phyloP scores from a whole-genome alignment of 1,140 invertebrate species.

The Drosophila pectinifera region DNA sequence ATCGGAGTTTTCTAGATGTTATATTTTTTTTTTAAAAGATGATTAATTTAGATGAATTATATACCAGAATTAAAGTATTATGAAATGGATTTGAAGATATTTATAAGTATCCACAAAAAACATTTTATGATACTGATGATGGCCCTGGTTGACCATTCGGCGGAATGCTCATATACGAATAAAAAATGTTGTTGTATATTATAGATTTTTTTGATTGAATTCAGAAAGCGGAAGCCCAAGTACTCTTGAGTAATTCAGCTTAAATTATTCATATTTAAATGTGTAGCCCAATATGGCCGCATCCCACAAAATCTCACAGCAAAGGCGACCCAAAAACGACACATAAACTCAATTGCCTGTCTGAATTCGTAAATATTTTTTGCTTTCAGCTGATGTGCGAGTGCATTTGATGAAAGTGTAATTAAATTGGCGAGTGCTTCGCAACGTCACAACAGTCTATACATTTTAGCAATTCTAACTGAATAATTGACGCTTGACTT shows the following conservation, averaged over 20 bases:
- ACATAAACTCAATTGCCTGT: conserved; percentile 52
- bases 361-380: conserved; percentile 48
- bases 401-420: conserved; percentile 58
- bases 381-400: conserved; percentile 24
- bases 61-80: no score
- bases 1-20: no score
- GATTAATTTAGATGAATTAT: no score
- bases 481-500: conserved; percentile 60
- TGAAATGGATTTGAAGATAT: no score
- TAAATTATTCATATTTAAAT: conserved; percentile 62
- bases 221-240: background rate
- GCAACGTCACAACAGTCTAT: conserved; percentile 40
- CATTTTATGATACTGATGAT: no score
- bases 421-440: conserved; percentile 48
- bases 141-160: no score
- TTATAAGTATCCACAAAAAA: no score
- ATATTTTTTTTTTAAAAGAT: no score
- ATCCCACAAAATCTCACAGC: conserved; percentile 10
- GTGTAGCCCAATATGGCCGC: conserved; percentile 17
- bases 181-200: background rate
- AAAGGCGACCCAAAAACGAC: conserved; percentile 10
- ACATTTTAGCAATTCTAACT: conserved; percentile 65
- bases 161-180: no score
- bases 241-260: background rate
- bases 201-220: background rate